A percentile compares a stretch with the other conserved stretches of the same genome.
These are phyloP conservation scores for Podabrus alpinus DNA, from an alignment of 2,888 invertebrate species.

Conservation along the genomic window DNA sequence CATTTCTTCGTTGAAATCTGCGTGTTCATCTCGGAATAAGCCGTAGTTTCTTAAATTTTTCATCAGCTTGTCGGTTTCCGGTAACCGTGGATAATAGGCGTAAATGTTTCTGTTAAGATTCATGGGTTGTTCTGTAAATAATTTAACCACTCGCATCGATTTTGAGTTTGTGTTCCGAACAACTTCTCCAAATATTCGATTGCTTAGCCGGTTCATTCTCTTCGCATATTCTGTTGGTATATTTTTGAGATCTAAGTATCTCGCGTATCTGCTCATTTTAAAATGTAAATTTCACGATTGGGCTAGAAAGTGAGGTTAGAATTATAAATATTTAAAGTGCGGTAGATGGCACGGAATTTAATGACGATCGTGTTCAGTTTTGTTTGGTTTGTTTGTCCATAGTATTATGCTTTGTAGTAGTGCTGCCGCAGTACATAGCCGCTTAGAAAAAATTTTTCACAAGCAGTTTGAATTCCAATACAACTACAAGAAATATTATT, in stretches of 20 bases:
- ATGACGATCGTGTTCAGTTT: not conserved
- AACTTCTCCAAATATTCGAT: slow-evolving; percentile 88
- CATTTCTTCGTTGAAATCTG: slow-evolving; percentile 89
- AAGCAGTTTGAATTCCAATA: no score
- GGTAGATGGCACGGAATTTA: not conserved
- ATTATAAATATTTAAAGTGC: no score
- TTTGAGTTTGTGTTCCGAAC: slow-evolving; percentile 73
- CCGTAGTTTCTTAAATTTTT: slow-evolving; percentile 74
- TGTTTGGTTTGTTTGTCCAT: no score
- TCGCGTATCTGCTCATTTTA: slow-evolving; percentile 67
- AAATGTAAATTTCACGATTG: no score
- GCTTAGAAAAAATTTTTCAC: no score
- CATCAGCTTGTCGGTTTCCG: slow-evolving; percentile 77
- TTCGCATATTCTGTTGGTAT: slow-evolving; percentile 78
- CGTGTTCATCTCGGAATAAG: slow-evolving; percentile 83
- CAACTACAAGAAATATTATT: no score
- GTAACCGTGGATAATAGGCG: slow-evolving; percentile 85
- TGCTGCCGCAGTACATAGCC: no score
- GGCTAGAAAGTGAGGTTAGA: not conserved
- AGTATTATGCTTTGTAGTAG: no score
- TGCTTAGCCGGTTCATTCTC: slow-evolving; percentile 84
- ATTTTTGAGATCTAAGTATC: slow-evolving; percentile 72
- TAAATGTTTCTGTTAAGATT: slow-evolving; percentile 73
- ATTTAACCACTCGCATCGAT: slow-evolving; percentile 79
- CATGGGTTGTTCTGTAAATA: slow-evolving; percentile 76